Conservation (phyloP, 1,140 invertebrate species). For the Colletes latitarsis region DNA sequence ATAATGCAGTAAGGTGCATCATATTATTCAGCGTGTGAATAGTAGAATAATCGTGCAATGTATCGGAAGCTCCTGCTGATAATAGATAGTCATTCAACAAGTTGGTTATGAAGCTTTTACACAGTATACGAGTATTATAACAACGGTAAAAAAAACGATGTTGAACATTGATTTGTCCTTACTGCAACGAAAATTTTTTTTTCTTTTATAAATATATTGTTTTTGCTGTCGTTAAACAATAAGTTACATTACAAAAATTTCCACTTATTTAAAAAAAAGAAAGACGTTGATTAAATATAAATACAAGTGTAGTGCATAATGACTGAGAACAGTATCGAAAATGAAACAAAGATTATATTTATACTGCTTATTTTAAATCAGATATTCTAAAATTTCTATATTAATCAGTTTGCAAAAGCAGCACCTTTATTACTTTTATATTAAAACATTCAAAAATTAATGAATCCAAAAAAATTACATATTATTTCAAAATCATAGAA, state of each 20-base stretch:
- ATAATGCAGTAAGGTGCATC: conserved; percentile 65
- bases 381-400: conserved; percentile 15
- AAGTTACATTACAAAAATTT: neutral
- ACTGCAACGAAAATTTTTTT: conserved; percentile 29
- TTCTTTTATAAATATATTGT: conserved; percentile 1
- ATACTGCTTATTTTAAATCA: conserved; percentile 11
- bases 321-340: conserved; percentile 39
- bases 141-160: conserved; percentile 6
- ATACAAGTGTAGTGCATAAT: conserved; percentile 48
- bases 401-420: conserved; percentile 16
- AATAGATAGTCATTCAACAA: conserved; percentile 58
- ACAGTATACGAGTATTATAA: conserved; percentile 26
- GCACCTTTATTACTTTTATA: conserved; percentile 60
- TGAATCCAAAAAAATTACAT: conserved; percentile 1
- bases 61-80: conserved; percentile 61
- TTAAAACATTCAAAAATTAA: conserved; percentile 38
- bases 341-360: conserved; percentile 3
- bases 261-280: neutral
- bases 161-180: conserved; percentile 41
- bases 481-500: neutral
- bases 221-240: conserved; percentile 10
- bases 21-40: conserved; percentile 67
- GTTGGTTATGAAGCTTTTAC: conserved; percentile 25
- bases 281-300: neutral
- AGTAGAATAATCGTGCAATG: conserved; percentile 66